Evolutionary conservation across 2,888 invertebrate species (phyloP).

Genomic region (Luperina nickerlii): DNA sequence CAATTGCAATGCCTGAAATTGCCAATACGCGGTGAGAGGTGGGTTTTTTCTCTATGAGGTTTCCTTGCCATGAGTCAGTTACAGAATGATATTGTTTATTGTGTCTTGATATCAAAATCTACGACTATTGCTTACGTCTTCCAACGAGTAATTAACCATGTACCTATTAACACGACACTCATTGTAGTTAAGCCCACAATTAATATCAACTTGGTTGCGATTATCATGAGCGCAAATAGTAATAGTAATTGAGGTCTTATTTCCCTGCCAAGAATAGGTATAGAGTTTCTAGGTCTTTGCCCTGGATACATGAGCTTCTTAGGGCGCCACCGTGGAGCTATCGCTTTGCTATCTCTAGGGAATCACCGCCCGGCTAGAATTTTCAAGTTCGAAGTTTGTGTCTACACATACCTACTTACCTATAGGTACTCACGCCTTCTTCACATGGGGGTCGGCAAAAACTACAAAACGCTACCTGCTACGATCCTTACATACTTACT

Average conservation of each 20-base stretch:
- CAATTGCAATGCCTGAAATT: not conserved
- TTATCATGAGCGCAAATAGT: conserved; percentile 72
- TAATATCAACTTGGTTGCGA: conserved; percentile 67
- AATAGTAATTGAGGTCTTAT: conserved; percentile 72
- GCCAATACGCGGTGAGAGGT: not conserved
- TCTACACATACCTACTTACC: no score
- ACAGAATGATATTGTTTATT: not conserved
- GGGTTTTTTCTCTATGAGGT: not conserved
- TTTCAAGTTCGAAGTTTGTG: conserved; percentile 1
- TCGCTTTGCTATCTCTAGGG: conserved; percentile 10
- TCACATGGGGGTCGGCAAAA: not conserved
- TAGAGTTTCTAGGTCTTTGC: conserved; percentile 74
- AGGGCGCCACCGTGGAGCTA: conserved; percentile 39
- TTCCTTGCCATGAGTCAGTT: conserved; percentile 1
- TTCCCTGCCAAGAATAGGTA: conserved; percentile 64
- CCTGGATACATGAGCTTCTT: conserved; percentile 65
- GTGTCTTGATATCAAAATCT: not conserved
- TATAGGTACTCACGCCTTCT: no score
- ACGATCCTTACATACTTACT: not conserved
- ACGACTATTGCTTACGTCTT: not conserved
- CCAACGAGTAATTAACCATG: conserved; percentile 1
- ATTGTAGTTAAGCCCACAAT: conserved; percentile 33
- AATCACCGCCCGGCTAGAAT: not conserved
- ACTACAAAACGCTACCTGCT: not conserved
- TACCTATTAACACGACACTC: conserved; percentile 31